Evolutionary conservation across 2,888 invertebrate species (phyloP), one percentile per base, ranked within the genome.

Genomic region (Bombyx huttoni): DNA sequence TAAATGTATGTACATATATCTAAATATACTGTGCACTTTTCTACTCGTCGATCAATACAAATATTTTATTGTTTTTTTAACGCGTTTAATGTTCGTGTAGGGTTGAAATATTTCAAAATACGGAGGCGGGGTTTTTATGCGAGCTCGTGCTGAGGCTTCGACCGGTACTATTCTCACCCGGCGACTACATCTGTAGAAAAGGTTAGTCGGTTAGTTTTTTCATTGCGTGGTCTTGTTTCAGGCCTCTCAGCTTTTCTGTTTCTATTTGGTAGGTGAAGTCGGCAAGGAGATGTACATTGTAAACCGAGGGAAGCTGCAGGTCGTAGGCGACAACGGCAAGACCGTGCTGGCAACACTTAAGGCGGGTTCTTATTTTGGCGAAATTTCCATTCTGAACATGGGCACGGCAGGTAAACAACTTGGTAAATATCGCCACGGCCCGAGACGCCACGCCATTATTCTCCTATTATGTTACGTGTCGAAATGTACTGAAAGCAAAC

Each of bases 251-350:
- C 50, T 33, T 24, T 14, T 52, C 50, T 13, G 47, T 52, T 48
- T 49, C 51, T 34, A 40, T 49, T 48, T 49, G 47, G 1, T 91
- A 98, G 98, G 98, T 71, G 98, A 99, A 90, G 98, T 99, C 62
- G 98, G 98, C 63, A 98, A 98, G 87, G 98, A 98, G 89, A 99
- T 99, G 98, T 99, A 99, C 91, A 98, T 99, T 90, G 98, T 99
- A 67, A 98, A 98, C 89, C 91, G 98, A 68, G 98, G 99, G 60
- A 92, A 96, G 67, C 92, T 98, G 73, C 97, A 95, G 91, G 98
- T 96, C 81, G 98, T 96, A 64, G 97, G 94, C 58, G 97, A 98
- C 89, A 96, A 97, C 87, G 97, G 97, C 64, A 94, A 96, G 88
- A 97, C 97, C 52, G 98, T 98, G 64, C 91, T 99, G 85, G 98